Base-by-base conservation (phyloP, 2,888 invertebrate species). In the Mayetiola destructor region DNA sequence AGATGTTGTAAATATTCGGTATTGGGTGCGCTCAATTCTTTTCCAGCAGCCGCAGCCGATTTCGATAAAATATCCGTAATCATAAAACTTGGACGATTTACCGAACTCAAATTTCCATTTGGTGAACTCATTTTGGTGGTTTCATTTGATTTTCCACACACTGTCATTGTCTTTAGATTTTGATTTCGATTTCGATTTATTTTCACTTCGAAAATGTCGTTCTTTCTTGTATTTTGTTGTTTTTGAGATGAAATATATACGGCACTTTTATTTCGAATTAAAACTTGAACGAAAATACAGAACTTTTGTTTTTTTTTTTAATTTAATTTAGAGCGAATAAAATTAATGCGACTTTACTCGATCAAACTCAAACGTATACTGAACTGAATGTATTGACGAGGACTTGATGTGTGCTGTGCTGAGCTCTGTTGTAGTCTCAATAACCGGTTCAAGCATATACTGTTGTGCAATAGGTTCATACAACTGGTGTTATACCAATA, bases 11-110 rank as follows among this genome's bases (percentile, higher is more conserved):
- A n/a, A 48, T 48, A 48, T 5, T 48, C 30, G n/a, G 29, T 16
- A 9, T 2, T 39, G 27, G 39, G 36, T 30, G 56, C 16, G 12
- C 18, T 18, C 8, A 27, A 29, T n/a, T 23, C 30, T 27, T 29
- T 39, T 40, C 40, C 40, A 40, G 18, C 40, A 30, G 36, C 56
- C 14, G 23, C 29, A 30, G 36, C 56, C 14, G 23, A 18, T 30
- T 40, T 37, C 23, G 53, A 35, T 35, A 57, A 55, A 29, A 57
- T 57, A 27, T 57, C 57, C 8, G 53, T 57, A 36, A 57, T 57
- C 57, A 57, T 57, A 57, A 57, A 57, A 30, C 57, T 37, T 14
- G 57, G 36, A 30, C 55, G 56, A 39, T 29, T 23, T 18, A 12
- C 42, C 14, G 29, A n/a, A 27, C 27, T 21, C 23, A 39, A 39